Conservation (phyloP, 2,888 invertebrate species). For the Mechanitis mazaeus region DNA sequence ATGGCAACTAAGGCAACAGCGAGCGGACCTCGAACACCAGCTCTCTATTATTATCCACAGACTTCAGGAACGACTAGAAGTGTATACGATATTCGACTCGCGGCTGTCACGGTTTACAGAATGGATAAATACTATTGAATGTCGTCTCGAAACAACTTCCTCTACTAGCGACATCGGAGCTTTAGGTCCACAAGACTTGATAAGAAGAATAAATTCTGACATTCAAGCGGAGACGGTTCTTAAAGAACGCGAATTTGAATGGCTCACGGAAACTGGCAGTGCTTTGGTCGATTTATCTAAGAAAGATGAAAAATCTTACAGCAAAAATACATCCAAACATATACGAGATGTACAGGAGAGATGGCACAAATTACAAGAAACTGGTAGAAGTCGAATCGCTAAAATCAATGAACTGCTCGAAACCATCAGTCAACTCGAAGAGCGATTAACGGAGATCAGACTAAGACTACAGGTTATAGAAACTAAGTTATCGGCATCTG, state of each 20-base stretch:
- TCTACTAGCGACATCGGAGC: constrained; percentile 68
- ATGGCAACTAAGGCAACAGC: constrained; percentile 87
- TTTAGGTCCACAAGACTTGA: constrained; percentile 83
- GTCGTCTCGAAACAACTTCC: constrained; percentile 77
- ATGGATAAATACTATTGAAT: constrained; percentile 84
- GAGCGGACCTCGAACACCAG: constrained; percentile 88
- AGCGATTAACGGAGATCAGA: constrained; percentile 82
- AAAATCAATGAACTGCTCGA: constrained; percentile 84
- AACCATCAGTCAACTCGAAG: constrained; percentile 83
- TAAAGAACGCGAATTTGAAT: constrained; percentile 86
- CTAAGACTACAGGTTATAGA: constrained; percentile 85
- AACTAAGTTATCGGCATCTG: constrained; percentile 79
- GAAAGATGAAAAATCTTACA: constrained; percentile 75
- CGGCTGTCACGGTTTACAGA: constrained; percentile 79
- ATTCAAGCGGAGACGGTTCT: constrained; percentile 84
- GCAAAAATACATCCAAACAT: constrained; percentile 76
- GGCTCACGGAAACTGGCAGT: constrained; percentile 83
- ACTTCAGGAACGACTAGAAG: constrained; percentile 84
- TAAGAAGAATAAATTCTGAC: constrained; percentile 84
- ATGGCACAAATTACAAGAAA: constrained; percentile 81
- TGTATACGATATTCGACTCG: constrained; percentile 82
- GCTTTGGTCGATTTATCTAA: constrained; percentile 80
- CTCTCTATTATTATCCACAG: constrained; percentile 82
- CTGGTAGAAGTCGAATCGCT: constrained; percentile 80
- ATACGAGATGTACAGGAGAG: constrained; percentile 78